These are phyloP conservation scores for Neopipo cinnamomea DNA, from an alignment of 2,113 vertebrate genomes.

Conservation along the genomic window DNA sequence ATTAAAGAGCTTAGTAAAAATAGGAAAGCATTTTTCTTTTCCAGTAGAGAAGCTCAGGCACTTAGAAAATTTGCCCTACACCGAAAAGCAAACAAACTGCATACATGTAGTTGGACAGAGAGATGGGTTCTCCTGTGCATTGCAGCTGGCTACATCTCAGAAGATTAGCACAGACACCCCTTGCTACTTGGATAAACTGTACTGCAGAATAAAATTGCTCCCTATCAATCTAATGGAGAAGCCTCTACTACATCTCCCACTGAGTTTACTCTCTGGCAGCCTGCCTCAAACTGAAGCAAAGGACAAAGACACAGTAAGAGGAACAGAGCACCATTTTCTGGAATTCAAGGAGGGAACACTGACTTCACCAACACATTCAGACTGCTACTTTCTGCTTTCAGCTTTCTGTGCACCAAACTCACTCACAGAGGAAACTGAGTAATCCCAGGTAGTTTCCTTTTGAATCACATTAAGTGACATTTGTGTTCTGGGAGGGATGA, in stretches of 20 bases:
- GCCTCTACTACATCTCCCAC: not conserved
- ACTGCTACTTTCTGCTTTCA: not conserved
- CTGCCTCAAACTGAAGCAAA: not conserved
- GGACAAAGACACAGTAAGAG: not conserved
- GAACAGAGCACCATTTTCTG: not conserved
- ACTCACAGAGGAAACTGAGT: slow-evolving; percentile 33
- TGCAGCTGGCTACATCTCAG: not conserved
- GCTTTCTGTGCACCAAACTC: not conserved
- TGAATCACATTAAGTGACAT: not conserved
- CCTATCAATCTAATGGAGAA: not conserved
- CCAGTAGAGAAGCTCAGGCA: not conserved
- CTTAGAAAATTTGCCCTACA: not conserved
- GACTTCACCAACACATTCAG: not conserved
- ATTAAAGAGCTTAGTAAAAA: slow-evolving; percentile 2
- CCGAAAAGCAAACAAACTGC: not conserved
- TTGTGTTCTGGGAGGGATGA: not conserved
- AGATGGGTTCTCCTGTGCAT: not conserved
- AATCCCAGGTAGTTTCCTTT: slow-evolving; percentile 50
- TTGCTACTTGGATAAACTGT: not conserved
- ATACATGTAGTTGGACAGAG: not conserved
- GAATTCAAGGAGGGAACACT: not conserved
- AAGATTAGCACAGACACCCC: not conserved
- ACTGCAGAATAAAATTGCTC: not conserved
- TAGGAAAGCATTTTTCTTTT: not conserved
- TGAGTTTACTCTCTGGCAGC: not conserved